Evolutionary conservation across 2,113 vertebrate genomes (phyloP), one percentile per base, ranked within the genome.

Genomic region (Mugil cephalus): DNA sequence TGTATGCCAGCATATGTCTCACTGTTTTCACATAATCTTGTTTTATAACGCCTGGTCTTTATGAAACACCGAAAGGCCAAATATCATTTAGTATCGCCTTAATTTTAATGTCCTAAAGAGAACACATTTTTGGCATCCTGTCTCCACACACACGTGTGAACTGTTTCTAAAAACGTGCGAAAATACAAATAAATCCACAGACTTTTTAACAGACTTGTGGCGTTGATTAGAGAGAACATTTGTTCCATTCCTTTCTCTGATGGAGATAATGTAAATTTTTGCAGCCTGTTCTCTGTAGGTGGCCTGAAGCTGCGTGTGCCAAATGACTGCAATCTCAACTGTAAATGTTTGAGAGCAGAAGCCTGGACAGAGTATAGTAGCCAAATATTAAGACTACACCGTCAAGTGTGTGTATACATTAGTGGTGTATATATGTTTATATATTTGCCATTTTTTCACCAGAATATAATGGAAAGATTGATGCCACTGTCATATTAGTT

Each of bases 21-120:
- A 45, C 17, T 61, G 15, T 58, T 63, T 76, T 63, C 24, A 36
- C 46, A 9, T 51, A 39, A 60, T 63, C 21, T 40, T 34, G 3
- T 73, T 64, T 77, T 30, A 72, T 48, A 15, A 39, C 36, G 55
- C 12, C 12, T 38, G 53, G 50, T 73, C 8, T 56, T 61, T 52
- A 50, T 61, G n/a, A 60, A 60, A 52, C 17, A 36, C 14, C 1
- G 9, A 55, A 60, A 47, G 54, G 30, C 11, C 54, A 60, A 47
- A 47, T n/a, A 40, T 52, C 21, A 50, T 2, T 12, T 9, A 11
- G 0, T 6, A 21, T 11, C 15, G 18, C 10, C 3, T 68, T 11
- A 24, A 55, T 55, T 40, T 39, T 19, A 34, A 45, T 9, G 24
- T 5, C 24, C 24, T 30, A 30, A 30, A 30, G 2, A 30, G 24